A percentile compares a stretch with the other conserved stretches of the same genome.
phyloP scores from a whole-genome alignment of 2,888 invertebrate species.

The Campoplex capitator region DNA sequence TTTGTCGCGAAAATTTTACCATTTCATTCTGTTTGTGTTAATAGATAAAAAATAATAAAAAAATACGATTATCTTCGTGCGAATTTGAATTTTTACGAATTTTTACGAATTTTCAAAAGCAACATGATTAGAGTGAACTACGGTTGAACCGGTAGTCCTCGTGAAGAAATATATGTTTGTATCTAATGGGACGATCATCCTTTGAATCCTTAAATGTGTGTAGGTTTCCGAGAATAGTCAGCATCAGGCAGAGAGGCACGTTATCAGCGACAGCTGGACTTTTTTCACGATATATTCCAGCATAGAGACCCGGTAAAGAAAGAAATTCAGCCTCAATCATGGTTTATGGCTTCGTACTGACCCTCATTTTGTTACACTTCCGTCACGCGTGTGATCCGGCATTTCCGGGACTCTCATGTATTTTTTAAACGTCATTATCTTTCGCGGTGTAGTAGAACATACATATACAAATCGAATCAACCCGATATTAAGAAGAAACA shows the following conservation, averaged over 20 bases:
- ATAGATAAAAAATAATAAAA: too few relatives aligned
- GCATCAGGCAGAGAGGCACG: constrained; percentile 15
- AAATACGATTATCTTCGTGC: too few relatives aligned
- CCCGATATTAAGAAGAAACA: too few relatives aligned
- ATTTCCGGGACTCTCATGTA: background rate
- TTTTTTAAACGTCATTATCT: background rate
- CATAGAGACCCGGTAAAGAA: constrained; percentile 51
- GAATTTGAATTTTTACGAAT: too few relatives aligned
- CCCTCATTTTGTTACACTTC: background rate
- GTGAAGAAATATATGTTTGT: constrained; percentile 44
- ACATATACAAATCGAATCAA: background rate
- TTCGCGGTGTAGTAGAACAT: too few relatives aligned
- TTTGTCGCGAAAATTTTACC: too few relatives aligned
- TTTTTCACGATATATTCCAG: constrained; percentile 24
- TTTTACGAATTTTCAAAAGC: background rate
- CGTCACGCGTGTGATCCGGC: background rate
- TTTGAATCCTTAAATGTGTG: constrained; percentile 46
- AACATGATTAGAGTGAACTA: background rate
- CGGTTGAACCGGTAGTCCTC: background rate
- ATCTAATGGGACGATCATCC: constrained; percentile 64
- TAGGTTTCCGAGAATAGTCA: constrained; percentile 20
- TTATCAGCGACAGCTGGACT: constrained; percentile 43
- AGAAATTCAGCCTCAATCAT: constrained; percentile 37
- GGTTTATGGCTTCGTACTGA: constrained; percentile 14
- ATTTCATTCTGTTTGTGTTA: too few relatives aligned